These are phyloP conservation scores for Artemia franciscana DNA, from an alignment of 1,140 invertebrate species.

Conservation along the genomic window DNA sequence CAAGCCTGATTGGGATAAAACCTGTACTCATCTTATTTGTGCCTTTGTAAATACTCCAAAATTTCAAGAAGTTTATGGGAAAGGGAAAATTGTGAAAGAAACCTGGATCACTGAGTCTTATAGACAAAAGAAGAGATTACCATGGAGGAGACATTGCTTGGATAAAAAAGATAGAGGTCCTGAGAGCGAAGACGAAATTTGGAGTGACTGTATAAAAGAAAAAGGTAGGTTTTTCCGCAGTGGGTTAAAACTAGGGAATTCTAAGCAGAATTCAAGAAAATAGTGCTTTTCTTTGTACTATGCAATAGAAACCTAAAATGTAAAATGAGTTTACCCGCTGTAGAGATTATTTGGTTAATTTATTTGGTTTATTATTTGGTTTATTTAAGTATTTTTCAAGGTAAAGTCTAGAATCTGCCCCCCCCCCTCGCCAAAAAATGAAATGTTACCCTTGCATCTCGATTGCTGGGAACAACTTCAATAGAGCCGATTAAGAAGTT, in stretches of 20 bases:
- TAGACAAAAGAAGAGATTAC: slow-evolving; percentile 32
- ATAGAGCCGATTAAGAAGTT: no score
- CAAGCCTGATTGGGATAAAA: slow-evolving; percentile 40
- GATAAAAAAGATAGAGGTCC: slow-evolving; percentile 14
- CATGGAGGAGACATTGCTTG: slow-evolving; percentile 36
- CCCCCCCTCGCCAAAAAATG: no score
- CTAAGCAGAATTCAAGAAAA: background rate
- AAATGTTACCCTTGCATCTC: no score
- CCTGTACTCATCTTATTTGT: slow-evolving; percentile 67
- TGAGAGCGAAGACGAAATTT: slow-evolving; percentile 20
- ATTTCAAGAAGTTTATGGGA: slow-evolving; percentile 41
- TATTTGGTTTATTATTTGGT: background rate
- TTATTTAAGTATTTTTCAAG: no score
- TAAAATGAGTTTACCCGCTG: background rate
- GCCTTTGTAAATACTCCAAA: slow-evolving; percentile 73
- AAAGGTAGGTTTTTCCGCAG: background rate
- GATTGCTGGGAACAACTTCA: no score
- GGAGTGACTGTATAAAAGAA: slow-evolving; percentile 9
- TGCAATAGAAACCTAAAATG: background rate
- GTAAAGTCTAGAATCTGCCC: no score
- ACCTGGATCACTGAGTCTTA: slow-evolving; percentile 50
- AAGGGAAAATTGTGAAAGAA: slow-evolving; percentile 42
- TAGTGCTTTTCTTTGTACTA: background rate
- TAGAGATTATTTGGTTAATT: background rate
- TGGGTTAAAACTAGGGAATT: background rate